A percentile compares a stretch with the other conserved stretches of the same genome.
Conservation (phyloP, 2,113 vertebrate genomes). For the Cyanistes caeruleus region DNA sequence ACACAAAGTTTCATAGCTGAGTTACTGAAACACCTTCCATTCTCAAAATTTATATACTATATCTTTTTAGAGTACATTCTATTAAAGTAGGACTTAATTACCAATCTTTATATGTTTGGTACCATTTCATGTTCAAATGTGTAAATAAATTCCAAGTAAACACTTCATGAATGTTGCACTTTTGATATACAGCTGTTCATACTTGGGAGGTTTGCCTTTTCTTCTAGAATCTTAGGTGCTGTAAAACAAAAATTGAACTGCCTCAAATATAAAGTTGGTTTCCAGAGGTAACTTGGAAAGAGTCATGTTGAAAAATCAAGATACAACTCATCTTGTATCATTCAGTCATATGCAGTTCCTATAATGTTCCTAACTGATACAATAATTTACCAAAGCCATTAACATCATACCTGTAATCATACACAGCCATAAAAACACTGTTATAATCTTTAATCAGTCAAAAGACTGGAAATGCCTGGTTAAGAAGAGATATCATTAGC, state of each 20-base stretch:
- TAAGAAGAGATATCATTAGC: background rate
- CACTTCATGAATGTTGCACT: background rate
- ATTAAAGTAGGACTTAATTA: background rate
- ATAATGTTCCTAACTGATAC: background rate
- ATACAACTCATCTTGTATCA: background rate
- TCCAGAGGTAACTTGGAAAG: background rate
- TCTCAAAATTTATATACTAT: background rate
- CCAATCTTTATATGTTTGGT: background rate
- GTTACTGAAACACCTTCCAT: background rate
- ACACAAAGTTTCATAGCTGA: background rate
- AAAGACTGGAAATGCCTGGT: background rate
- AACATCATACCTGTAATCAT: background rate
- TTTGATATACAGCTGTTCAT: background rate
- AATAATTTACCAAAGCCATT: background rate
- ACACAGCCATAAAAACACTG: background rate
- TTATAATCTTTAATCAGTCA: background rate
- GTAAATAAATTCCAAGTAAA: background rate
- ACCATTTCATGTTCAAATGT: background rate
- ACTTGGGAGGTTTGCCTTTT: background rate
- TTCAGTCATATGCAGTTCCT: background rate
- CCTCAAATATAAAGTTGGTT: background rate
- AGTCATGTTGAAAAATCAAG: background rate
- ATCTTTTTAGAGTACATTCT: background rate
- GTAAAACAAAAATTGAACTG: background rate
- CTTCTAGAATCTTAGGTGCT: background rate